phyloP scores from a whole-genome alignment of 2,888 invertebrate genomes.

The Globia sparganii region DNA sequence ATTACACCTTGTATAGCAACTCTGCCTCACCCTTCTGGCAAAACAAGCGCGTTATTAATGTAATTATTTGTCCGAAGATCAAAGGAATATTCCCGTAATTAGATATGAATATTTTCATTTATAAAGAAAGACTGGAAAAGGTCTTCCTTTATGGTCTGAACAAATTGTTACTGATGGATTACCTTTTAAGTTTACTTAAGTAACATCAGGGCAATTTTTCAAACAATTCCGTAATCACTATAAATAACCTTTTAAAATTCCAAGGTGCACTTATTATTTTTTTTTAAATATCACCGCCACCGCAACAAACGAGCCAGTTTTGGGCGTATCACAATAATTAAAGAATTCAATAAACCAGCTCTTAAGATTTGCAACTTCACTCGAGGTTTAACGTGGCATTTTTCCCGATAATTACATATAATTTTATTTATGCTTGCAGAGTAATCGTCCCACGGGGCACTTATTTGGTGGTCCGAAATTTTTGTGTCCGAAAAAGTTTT shows the following conservation, averaged over 20 bases:
- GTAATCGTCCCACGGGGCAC: constrained; percentile 72
- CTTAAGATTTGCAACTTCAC: constrained; percentile 65
- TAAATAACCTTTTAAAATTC: constrained; percentile 68
- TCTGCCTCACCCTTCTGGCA: not conserved
- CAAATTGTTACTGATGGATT: constrained; percentile 20
- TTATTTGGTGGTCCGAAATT: constrained; percentile 81
- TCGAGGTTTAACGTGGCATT: constrained; percentile 60
- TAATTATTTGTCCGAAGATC: not conserved
- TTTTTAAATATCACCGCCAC: constrained; percentile 71
- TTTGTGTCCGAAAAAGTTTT: constrained; percentile 73
- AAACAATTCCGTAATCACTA: constrained; percentile 50
- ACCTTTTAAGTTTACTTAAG: constrained; percentile 13
- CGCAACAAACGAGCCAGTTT: constrained; percentile 69
- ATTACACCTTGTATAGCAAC: too few relatives aligned
- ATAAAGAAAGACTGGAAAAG: not conserved
- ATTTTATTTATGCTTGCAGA: constrained; percentile 77
- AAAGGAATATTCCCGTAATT: not conserved
- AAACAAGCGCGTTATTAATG: too few relatives aligned
- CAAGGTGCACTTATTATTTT: constrained; percentile 60
- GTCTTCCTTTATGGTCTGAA: not conserved
- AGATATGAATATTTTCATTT: not conserved
- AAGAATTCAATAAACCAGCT: constrained; percentile 76
- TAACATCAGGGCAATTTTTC: constrained; percentile 40
- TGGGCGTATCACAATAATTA: constrained; percentile 74
- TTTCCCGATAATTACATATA: constrained; percentile 75